These are phyloP conservation scores for Lepilemur ruficaudatus DNA, from an alignment of 2,797 vertebrate species.

Conservation along the genomic window DNA sequence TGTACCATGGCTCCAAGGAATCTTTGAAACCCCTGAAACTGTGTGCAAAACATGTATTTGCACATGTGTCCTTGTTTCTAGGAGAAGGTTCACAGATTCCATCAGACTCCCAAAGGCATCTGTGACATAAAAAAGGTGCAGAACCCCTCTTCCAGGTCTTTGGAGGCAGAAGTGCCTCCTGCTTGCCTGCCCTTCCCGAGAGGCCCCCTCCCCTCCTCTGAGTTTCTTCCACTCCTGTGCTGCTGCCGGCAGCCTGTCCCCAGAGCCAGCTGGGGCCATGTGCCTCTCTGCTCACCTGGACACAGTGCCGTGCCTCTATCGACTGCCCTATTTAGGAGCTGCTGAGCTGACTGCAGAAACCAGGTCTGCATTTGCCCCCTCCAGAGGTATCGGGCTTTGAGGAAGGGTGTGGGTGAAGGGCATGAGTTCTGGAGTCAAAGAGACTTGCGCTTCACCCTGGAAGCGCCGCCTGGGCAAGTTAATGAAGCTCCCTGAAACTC, in stretches of 20 bases:
- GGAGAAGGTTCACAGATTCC: background rate
- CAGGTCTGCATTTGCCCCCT: background rate
- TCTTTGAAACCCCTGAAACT: background rate
- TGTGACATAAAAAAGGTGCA: background rate
- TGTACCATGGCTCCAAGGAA: background rate
- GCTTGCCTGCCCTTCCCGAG: background rate
- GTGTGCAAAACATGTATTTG: background rate
- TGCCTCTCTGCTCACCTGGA: conserved; percentile 56
- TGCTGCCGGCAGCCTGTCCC: conserved; percentile 36
- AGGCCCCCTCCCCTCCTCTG: background rate
- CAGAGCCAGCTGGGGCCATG: conserved; percentile 23
- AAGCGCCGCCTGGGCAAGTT: background rate
- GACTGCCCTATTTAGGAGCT: conserved; percentile 81
- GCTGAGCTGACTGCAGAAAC: conserved; percentile 37
- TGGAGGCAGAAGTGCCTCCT: background rate
- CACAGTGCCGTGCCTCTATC: conserved; percentile 58
- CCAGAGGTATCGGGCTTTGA: background rate
- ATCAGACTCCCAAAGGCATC: background rate
- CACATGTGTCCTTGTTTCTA: background rate
- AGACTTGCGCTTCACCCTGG: background rate
- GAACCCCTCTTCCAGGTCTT: background rate
- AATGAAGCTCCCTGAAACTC: background rate
- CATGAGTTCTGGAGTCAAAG: background rate
- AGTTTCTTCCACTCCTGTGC: conserved; percentile 49
- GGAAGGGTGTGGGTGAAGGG: background rate